Evolutionary conservation across 2,888 invertebrate genomes (phyloP).

Genomic region (Caenorhabditis sp.): DNA sequence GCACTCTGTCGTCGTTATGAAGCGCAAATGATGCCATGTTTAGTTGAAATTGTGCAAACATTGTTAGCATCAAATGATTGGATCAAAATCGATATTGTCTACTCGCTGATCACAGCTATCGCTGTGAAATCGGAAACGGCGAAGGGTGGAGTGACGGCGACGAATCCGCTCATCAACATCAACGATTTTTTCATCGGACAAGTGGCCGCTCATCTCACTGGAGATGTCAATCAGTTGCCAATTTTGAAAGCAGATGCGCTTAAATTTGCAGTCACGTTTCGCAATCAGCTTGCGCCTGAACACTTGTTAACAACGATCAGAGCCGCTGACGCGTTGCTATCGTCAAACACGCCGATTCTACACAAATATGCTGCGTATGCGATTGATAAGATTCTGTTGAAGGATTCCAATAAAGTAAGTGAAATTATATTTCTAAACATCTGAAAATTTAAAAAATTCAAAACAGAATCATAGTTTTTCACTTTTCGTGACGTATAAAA

Average conservation of each 20-base stretch:
- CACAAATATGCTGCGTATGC: slow-evolving; percentile 93
- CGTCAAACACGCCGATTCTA: slow-evolving; percentile 27
- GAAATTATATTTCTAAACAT: not conserved
- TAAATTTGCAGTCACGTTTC: slow-evolving; percentile 92
- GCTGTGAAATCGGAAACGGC: slow-evolving; percentile 88
- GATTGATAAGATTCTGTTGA: slow-evolving; percentile 85
- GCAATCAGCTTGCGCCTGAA: slow-evolving; percentile 85
- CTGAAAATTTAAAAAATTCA: too few relatives aligned
- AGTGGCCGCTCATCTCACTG: slow-evolving; percentile 84
- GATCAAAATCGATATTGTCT: slow-evolving; percentile 85
- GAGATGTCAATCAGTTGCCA: slow-evolving; percentile 70
- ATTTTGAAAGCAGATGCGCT: slow-evolving; percentile 92
- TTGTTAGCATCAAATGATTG: slow-evolving; percentile 77
- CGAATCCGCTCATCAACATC: slow-evolving; percentile 78
- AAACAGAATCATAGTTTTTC: too few relatives aligned
- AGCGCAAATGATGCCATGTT: slow-evolving; percentile 70
- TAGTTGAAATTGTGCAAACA: slow-evolving; percentile 31
- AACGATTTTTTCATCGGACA: slow-evolving; percentile 87
- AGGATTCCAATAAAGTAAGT: slow-evolving; percentile 17
- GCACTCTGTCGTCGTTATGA: slow-evolving; percentile 88
- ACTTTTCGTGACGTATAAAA: too few relatives aligned
- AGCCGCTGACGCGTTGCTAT: slow-evolving; percentile 32
- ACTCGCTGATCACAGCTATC: slow-evolving; percentile 93
- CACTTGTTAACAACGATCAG: slow-evolving; percentile 79
- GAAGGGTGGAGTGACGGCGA: slow-evolving; percentile 73